phyloP scores from a whole-genome alignment of 2,888 invertebrate species.

The Drosophila maculinotata region DNA sequence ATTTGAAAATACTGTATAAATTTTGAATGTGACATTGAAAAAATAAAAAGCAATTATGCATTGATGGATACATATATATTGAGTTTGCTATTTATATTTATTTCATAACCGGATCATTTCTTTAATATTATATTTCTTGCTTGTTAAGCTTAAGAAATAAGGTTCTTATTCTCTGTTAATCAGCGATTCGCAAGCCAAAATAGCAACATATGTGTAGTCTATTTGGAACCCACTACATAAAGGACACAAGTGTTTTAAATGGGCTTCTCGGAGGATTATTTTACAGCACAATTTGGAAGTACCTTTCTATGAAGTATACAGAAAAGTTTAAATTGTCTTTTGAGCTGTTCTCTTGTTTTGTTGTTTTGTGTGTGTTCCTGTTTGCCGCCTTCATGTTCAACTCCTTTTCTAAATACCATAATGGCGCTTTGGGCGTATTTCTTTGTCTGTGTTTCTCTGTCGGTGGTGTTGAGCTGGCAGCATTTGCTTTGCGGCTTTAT shows the following conservation, averaged over 20 bases:
- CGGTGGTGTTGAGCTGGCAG: conserved; percentile 24
- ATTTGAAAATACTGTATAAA: background rate
- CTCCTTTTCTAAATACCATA: conserved; percentile 31
- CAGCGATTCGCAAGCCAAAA: conserved; percentile 30
- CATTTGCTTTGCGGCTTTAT: conserved; percentile 76
- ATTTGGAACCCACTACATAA: conserved; percentile 32
- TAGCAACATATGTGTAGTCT: conserved; percentile 30
- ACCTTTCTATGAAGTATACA: conserved; percentile 74
- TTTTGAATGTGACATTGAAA: background rate
- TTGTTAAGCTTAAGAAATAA: background rate
- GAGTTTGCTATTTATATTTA: no score
- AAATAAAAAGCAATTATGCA: background rate
- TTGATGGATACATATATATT: no score
- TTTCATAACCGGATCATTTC: no score
- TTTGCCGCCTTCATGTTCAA: conserved; percentile 37
- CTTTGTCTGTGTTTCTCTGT: conserved; percentile 30
- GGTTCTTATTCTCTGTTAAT: conserved; percentile 12
- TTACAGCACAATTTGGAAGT: conserved; percentile 57
- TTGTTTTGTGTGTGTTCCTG: conserved; percentile 32
- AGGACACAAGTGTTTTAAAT: conserved; percentile 60
- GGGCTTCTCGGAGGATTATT: conserved; percentile 21
- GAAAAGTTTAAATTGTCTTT: conserved; percentile 77
- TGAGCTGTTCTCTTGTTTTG: conserved; percentile 41
- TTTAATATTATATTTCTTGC: background rate
- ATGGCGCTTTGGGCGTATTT: conserved; percentile 28